phyloP scores from a whole-genome alignment of 2,113 vertebrate genomes.

The Lota lota region DNA sequence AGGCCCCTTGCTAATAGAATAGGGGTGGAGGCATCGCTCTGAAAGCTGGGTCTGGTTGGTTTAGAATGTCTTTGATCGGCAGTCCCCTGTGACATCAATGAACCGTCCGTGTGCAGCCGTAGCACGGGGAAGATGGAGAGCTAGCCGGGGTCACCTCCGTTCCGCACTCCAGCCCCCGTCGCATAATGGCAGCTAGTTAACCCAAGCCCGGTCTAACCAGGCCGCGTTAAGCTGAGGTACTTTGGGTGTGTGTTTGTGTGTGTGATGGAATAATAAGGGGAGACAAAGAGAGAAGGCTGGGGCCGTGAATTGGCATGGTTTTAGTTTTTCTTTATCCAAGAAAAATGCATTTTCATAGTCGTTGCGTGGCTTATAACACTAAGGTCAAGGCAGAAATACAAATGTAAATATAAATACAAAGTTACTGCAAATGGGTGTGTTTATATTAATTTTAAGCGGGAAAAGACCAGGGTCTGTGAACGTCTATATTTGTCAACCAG shows the following conservation, averaged over 20 bases:
- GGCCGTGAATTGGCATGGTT: conserved; percentile 8
- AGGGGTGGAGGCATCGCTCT: conserved; percentile 44
- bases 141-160: conserved; percentile 56
- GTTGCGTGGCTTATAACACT: too few species aligned
- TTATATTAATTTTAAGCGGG: neutral
- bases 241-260: neutral
- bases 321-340: neutral
- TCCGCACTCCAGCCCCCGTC: conserved; percentile 15
- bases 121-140: conserved; percentile 47
- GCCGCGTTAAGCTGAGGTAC: too few species aligned
- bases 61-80: conserved; percentile 65
- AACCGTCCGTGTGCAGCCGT: conserved; percentile 58
- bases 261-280: neutral
- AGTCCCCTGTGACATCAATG: conserved; percentile 70
- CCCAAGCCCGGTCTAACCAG: conserved; percentile 24
- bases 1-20: conserved; percentile 54
- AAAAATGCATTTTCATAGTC: too few species aligned
- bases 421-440: too few species aligned
- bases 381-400: too few species aligned
- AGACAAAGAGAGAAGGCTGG: too few species aligned
- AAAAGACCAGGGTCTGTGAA: too few species aligned
- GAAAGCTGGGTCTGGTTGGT: conserved; percentile 11
- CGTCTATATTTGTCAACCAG: neutral
- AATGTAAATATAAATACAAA: too few species aligned
- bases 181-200: conserved; percentile 51